A percentile compares a stretch with the other conserved stretches of the same genome.
phyloP scores from a whole-genome alignment of 2,113 vertebrate genomes.

The Gobio gobio region DNA sequence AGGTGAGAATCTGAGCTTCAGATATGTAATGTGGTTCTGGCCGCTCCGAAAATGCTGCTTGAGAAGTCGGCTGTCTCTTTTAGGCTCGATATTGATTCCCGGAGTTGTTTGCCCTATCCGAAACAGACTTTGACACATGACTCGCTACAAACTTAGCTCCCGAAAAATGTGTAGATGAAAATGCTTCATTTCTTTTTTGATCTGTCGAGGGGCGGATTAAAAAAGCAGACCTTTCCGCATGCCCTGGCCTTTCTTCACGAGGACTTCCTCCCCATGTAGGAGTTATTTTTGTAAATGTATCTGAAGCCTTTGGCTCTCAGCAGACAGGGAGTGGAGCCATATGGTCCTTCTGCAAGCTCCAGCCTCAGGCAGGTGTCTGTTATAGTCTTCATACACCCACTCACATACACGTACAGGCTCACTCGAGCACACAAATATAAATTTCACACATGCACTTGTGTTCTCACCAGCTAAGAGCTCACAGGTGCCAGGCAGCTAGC shows the following conservation, averaged over 20 bases:
- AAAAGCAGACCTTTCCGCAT: conserved; percentile 31
- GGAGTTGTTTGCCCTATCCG: neutral
- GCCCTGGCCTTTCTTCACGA: conserved; percentile 22
- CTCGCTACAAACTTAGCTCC: neutral
- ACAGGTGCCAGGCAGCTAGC: conserved; percentile 38
- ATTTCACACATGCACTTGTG: conserved; percentile 64
- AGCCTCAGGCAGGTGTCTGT: conserved; percentile 68
- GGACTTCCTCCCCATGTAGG: conserved; percentile 43
- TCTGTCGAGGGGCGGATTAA: conserved; percentile 29
- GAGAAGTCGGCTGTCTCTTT: neutral
- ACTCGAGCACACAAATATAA: neutral
- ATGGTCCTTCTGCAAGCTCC: conserved; percentile 67
- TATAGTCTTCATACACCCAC: conserved; percentile 43
- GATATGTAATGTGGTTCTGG: neutral
- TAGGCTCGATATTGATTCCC: neutral
- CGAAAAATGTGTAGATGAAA: conserved; percentile 1
- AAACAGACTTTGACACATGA: conserved; percentile 15
- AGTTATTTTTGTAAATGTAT: conserved; percentile 61
- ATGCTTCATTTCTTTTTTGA: neutral
- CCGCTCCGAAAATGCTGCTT: neutral
- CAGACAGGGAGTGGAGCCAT: conserved; percentile 62
- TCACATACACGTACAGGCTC: conserved; percentile 41
- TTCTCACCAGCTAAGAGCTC: conserved; percentile 28
- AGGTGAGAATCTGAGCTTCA: neutral
- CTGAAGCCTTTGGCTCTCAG: conserved; percentile 58